These are phyloP conservation scores for Vultur gryphus DNA, from an alignment of 2,797 vertebrate species.

Conservation along the genomic window DNA sequence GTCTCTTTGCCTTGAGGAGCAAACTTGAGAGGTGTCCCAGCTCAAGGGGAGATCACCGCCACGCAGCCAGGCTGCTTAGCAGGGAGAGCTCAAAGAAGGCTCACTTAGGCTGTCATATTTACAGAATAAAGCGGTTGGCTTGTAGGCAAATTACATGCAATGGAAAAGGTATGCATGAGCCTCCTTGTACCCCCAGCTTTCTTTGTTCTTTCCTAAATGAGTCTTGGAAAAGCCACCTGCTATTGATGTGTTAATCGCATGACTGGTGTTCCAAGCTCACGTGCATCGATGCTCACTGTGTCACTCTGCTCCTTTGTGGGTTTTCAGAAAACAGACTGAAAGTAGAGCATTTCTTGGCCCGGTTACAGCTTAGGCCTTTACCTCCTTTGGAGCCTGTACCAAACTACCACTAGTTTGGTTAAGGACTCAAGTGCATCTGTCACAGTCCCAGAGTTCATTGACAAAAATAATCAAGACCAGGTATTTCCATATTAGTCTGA, in stretches of 20 bases:
- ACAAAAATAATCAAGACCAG: not conserved
- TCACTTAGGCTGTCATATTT: not conserved
- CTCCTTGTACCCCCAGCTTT: not conserved
- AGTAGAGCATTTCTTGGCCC: not conserved
- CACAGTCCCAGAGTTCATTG: not conserved
- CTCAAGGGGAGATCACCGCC: not conserved
- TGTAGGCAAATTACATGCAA: not conserved
- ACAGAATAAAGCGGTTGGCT: not conserved
- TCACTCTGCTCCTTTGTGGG: not conserved
- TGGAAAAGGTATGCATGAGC: not conserved
- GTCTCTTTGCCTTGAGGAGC: not conserved
- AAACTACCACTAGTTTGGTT: accelerated
- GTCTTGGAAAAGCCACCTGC: not conserved
- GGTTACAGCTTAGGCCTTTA: not conserved
- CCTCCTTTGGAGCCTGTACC: not conserved
- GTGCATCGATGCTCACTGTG: not conserved
- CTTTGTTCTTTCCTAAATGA: not conserved
- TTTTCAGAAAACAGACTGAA: not conserved
- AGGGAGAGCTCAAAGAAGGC: not conserved
- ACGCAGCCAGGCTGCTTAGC: not conserved
- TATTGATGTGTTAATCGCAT: not conserved
- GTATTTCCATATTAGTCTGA: not conserved
- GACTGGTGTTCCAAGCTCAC: not conserved
- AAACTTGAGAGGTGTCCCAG: not conserved
- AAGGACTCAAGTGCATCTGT: not conserved